These are phyloP conservation scores for Sakesphorus luctuosus DNA, from an alignment of 2,113 vertebrate genomes.

Conservation along the genomic window DNA sequence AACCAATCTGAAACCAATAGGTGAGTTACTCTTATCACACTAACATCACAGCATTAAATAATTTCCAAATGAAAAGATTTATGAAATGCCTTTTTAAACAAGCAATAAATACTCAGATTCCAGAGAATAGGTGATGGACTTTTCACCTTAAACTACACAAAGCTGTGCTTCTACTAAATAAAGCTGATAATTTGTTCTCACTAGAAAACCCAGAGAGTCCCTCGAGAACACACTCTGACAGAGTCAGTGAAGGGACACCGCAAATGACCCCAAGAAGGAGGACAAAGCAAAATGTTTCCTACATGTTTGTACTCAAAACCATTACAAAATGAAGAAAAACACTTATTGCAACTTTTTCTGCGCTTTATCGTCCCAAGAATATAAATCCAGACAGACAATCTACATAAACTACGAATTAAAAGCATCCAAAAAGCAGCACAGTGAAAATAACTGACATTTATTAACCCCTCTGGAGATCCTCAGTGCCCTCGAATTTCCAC, in stretches of 20 bases:
- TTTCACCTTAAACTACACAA: conserved; percentile 9
- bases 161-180: background rate
- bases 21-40: background rate
- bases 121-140: background rate
- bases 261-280: background rate
- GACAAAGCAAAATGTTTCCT: background rate
- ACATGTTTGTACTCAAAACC: background rate
- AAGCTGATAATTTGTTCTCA: background rate
- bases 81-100: background rate
- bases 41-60: background rate
- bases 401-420: conserved; percentile 35
- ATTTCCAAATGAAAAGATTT: background rate
- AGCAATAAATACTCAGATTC: conserved; percentile 4
- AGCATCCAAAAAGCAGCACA: background rate
- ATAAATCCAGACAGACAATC: conserved; percentile 22
- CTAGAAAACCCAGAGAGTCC: background rate
- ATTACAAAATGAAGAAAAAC: conserved; percentile 17
- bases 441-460: conserved; percentile 39
- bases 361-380: background rate
- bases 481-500: conserved; percentile 52
- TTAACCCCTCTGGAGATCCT: conserved; percentile 55
- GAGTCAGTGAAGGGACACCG: background rate
- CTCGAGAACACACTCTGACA: background rate
- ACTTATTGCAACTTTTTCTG: background rate
- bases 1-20: background rate